Conservation (phyloP, 2,113 vertebrate genomes). For the Lophura nycthemera region DNA sequence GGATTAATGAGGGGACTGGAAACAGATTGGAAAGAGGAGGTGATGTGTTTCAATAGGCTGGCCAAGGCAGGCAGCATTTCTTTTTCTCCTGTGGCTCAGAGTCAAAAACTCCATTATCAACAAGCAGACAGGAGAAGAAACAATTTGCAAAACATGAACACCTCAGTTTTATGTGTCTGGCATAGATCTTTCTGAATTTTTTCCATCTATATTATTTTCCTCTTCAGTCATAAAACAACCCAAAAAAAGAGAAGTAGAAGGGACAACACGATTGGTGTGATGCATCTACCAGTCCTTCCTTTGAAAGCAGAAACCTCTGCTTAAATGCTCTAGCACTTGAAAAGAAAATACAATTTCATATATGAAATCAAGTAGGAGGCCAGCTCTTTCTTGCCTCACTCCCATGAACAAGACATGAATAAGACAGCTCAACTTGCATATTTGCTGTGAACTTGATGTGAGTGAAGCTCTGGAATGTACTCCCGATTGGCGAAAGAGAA, state of each 20-base stretch:
- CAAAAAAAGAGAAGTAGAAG: neutral
- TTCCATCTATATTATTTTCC: neutral
- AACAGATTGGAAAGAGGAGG: slow-evolving; percentile 33
- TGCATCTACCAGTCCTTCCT: neutral
- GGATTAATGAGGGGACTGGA: slow-evolving; percentile 35
- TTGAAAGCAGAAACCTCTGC: slow-evolving; percentile 5
- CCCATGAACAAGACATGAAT: neutral
- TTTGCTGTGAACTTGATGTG: slow-evolving; percentile 46
- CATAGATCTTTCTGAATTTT: neutral
- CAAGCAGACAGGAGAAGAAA: slow-evolving; percentile 3
- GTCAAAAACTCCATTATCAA: slow-evolving; percentile 53
- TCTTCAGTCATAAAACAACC: neutral
- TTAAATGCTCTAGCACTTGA: neutral
- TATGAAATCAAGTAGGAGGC: neutral
- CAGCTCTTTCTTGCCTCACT: slow-evolving; percentile 35
- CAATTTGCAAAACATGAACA: slow-evolving; percentile 16
- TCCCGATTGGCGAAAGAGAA: slow-evolving; percentile 37
- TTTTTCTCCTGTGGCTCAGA: slow-evolving; percentile 28
- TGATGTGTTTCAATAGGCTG: slow-evolving; percentile 22
- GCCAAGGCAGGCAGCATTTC: slow-evolving; percentile 12
- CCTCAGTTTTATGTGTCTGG: slow-evolving; percentile 25
- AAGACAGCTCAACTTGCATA: slow-evolving; percentile 10
- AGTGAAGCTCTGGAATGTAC: slow-evolving; percentile 49
- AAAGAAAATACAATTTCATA: neutral
- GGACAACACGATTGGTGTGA: neutral